These are phyloP conservation scores for Lepetodrilus schrolli DNA, from an alignment of 2,888 invertebrate genomes.

Conservation along the genomic window DNA sequence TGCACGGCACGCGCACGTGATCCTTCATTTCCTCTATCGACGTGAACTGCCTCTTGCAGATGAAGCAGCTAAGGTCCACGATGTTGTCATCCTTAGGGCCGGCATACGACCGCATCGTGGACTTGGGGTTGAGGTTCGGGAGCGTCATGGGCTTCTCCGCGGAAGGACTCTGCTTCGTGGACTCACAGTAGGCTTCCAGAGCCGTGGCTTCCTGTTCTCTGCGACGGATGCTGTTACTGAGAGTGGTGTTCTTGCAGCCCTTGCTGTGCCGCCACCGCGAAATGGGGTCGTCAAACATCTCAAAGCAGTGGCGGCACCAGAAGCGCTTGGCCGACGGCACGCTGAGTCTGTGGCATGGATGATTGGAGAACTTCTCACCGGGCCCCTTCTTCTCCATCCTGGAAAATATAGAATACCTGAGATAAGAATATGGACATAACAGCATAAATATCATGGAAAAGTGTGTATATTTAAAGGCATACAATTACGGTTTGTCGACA, in stretches of 20 bases:
- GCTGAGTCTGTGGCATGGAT: slow-evolving; percentile 69
- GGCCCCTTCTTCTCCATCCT: background rate
- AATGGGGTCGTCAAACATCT: slow-evolving; percentile 69
- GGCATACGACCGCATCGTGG: background rate
- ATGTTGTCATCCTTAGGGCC: background rate
- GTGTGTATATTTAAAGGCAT: too few species aligned
- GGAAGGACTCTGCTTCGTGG: background rate
- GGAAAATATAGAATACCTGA: background rate
- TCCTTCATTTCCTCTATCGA: slow-evolving; percentile 38
- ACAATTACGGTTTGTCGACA: too few species aligned
- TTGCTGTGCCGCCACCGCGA: slow-evolving; percentile 68
- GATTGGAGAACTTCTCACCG: slow-evolving; percentile 45
- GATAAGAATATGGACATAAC: too few species aligned
- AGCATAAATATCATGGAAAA: too few species aligned
- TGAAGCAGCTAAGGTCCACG: slow-evolving; percentile 35
- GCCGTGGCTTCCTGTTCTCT: slow-evolving; percentile 44
- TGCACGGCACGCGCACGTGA: slow-evolving; percentile 37
- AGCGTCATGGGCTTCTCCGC: background rate
- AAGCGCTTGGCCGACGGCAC: slow-evolving; percentile 65
- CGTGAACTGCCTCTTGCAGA: slow-evolving; percentile 34
- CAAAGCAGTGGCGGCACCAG: slow-evolving; percentile 70
- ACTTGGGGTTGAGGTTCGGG: slow-evolving; percentile 4
- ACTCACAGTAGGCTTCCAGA: slow-evolving; percentile 24
- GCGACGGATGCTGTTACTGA: slow-evolving; percentile 40
- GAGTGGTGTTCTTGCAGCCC: slow-evolving; percentile 50